Evolutionary conservation across 2,888 invertebrate species (phyloP).

Genomic region (Punctoribates punctum): DNA sequence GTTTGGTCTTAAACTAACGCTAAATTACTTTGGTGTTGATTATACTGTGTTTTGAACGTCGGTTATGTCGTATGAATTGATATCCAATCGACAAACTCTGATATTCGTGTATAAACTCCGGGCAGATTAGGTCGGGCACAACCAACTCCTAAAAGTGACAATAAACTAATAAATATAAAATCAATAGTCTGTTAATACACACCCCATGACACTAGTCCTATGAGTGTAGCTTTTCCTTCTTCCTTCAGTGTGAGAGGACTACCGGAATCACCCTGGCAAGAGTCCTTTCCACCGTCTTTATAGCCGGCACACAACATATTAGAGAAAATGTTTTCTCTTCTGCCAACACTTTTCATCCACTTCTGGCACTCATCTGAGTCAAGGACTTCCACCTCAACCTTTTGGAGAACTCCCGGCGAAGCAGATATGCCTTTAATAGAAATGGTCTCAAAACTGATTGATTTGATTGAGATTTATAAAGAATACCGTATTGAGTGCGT

Average conservation of each 20-base stretch:
- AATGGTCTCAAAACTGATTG: background rate
- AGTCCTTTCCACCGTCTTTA: conserved; percentile 56
- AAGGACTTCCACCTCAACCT: conserved; percentile 63
- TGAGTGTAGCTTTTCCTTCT: conserved; percentile 48
- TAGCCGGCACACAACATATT: conserved; percentile 83
- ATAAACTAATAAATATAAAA: too few species aligned
- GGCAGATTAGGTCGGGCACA: conserved; percentile 49
- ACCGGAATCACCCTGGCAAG: conserved; percentile 52
- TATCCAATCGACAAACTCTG: conserved; percentile 49
- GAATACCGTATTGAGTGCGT: conserved; percentile 61
- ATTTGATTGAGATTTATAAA: background rate
- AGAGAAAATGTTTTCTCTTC: conserved; percentile 86
- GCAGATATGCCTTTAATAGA: conserved; percentile 55
- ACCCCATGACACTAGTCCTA: conserved; percentile 48
- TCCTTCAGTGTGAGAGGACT: conserved; percentile 49
- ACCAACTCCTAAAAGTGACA: conserved; percentile 47
- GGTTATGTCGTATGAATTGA: conserved; percentile 45
- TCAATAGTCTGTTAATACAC: background rate
- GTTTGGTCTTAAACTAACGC: background rate
- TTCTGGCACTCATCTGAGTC: conserved; percentile 85
- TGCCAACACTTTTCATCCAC: conserved; percentile 85
- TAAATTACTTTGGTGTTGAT: background rate
- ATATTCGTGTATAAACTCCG: conserved; percentile 49
- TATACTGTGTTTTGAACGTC: background rate
- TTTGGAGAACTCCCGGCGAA: conserved; percentile 73